Base-by-base conservation (phyloP, 2,797 vertebrate genomes). In the Pseudochirops cupreus region DNA sequence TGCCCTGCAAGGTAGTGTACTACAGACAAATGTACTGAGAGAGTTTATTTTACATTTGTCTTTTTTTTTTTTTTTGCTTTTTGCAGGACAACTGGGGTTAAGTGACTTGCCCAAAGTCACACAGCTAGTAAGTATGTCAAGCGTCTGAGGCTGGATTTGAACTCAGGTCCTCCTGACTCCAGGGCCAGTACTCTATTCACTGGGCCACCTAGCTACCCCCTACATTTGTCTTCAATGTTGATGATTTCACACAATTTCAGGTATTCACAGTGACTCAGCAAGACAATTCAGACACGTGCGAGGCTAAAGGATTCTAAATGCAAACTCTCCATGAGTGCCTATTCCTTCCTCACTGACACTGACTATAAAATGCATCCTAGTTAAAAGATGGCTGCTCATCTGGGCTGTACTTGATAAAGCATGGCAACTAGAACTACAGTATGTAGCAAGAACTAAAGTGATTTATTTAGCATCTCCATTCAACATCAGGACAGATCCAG, bases 401-500 rank as follows among this genome's bases (percentile, higher is more conserved):
- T n/a, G 28, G 93, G 96, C 95, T 95, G 96, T 94, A 54, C 50
- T 97, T 96, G 96, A 94, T 94, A 96, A 98, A 95, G 93, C 90
- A 95, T 90, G 92, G 33, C 62, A 96, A 95, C 28, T 91, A 74
- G 67, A 39, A 39, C 67, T 39, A 39, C 4, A 31, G 0, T 7
- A 33, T 91, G 94, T 55, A 97, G 24, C 52, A 62, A 92, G 29
- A 95, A 96, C 94, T 62, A 91, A 92, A 92, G 57, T 92, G 93
- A 90, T 12, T 54, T 97, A 93, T 96, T 92, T 74, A 91, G 90
- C 52, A 5, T 54, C 91, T 96, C 92, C 91, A 95, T 96, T 94
- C 91, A 97, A 98, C 98, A 97, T 90, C 95, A 97, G 97, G 96
- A 94, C 97, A 97, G 56, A 96, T 52, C 95, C 67, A 95, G 93